Base-by-base conservation (phyloP, 2,113 vertebrate genomes). In the Burhinus oedicnemus region DNA sequence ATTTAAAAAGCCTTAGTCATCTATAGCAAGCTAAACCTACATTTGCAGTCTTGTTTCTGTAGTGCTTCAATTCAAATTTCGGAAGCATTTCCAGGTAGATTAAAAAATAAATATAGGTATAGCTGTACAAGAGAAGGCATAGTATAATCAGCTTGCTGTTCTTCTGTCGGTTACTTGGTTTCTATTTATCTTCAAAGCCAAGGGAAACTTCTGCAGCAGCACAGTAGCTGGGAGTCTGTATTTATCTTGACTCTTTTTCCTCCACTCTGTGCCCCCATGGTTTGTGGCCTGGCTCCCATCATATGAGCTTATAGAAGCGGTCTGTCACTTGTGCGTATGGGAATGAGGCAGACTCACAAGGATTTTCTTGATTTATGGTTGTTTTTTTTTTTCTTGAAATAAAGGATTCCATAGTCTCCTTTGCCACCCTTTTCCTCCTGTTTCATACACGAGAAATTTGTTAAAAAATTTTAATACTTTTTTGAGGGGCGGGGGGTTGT, bases 211-310 rank as follows among this genome's bases (percentile, higher is more conserved):
- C n/a, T 74, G 26, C n/a, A 74, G 25, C 26, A 82, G 70, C 40
- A 21, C 3, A 65, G 19, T 16, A 60, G 11, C 64, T 70, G 19
- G 20, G 32, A 65, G 29, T 49, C 49, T 22, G 3, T 62, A 25
- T 65, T 85, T 61, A 7, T 51, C n/a, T 40, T 40, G 10, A 45
- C 16, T 74, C 8, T 13, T 78, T 72, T 60, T 85, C 40, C 34
- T 61, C 15, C 9, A 5, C 8, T 40, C 6, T 29, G 27, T 84
- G 34, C 57, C 32, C 1, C 0, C 4, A 0, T 36, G 16, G 13
- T 40, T 58, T 36, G 12, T 62, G 36, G 12, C 30, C 23, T 49
- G 70, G 47, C 30, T 89, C 6, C 12, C 13, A 12, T 32, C 34
- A 9, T 14, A 14, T 8, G 66, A 61, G 6, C 45, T 47, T 26